Percentiles rank a stretch among this genome's conserved stretches.
These are phyloP conservation scores for Gallinago stenura DNA, from an alignment of 2,797 vertebrate species.

Conservation along the genomic window DNA sequence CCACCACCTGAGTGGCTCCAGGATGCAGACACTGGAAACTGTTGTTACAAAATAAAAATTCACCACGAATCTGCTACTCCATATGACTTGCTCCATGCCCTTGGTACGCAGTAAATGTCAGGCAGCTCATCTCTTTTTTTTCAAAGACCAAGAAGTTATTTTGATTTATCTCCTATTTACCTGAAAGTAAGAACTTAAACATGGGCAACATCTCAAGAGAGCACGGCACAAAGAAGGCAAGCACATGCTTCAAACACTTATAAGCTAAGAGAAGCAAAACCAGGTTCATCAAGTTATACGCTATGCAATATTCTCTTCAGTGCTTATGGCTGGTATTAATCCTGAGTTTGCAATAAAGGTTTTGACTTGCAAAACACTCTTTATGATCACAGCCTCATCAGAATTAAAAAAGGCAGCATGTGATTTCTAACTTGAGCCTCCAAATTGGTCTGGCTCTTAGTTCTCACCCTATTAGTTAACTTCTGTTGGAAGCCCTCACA, in stretches of 20 bases:
- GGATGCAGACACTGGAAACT: neutral
- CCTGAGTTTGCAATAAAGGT: neutral
- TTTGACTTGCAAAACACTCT: neutral
- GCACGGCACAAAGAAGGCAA: neutral
- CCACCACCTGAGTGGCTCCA: neutral
- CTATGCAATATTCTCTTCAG: neutral
- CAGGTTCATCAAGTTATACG: fast-evolving
- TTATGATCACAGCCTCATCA: neutral
- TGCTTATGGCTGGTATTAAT: neutral
- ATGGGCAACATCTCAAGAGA: neutral
- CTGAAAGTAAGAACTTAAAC: neutral
- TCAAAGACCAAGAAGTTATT: neutral
- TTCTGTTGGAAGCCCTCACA: neutral
- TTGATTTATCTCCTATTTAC: neutral
- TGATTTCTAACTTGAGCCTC: neutral
- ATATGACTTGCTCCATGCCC: neutral
- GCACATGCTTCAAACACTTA: neutral
- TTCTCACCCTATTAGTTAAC: neutral
- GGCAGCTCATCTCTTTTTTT: neutral
- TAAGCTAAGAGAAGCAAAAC: neutral
- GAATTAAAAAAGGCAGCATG: neutral
- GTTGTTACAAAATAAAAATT: neutral
- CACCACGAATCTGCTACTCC: neutral
- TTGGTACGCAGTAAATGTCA: neutral
- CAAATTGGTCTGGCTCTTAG: neutral